phyloP scores from a whole-genome alignment of 1,140 invertebrate genomes.

The Drosophila pseudoobscura region DNA sequence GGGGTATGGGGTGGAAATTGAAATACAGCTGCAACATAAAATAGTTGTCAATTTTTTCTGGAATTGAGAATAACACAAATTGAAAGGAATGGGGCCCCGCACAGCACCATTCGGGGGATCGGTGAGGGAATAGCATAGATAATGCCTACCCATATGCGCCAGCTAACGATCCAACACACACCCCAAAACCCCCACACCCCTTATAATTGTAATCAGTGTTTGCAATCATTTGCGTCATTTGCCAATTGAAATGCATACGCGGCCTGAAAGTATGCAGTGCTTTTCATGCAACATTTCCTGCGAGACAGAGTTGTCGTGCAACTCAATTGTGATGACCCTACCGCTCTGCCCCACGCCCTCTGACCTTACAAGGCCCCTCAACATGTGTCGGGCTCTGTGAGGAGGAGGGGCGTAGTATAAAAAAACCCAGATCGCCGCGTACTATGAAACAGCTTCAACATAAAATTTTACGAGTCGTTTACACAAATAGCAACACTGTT shows the following conservation, averaged over 20 bases:
- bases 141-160: background rate
- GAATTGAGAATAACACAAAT: slow-evolving; percentile 62
- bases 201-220: slow-evolving; percentile 52
- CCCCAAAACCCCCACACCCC: background rate
- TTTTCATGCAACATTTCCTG: slow-evolving; percentile 5
- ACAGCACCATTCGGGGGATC: background rate
- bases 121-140: slow-evolving; percentile 6
- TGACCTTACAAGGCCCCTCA: slow-evolving; percentile 4
- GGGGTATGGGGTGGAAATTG: slow-evolving; percentile 27
- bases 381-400: slow-evolving; percentile 29
- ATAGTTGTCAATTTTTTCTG: slow-evolving; percentile 61
- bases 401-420: slow-evolving; percentile 10
- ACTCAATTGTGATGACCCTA: slow-evolving; percentile 43
- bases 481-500: slow-evolving; percentile 81
- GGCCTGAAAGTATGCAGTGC: slow-evolving; percentile 45
- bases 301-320: slow-evolving; percentile 15
- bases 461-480: slow-evolving; percentile 81
- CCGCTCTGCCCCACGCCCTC: background rate
- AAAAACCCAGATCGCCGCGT: slow-evolving; percentile 14
- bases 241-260: slow-evolving; percentile 16
- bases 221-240: slow-evolving; percentile 36
- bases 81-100: slow-evolving; percentile 32
- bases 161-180: no score
- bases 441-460: slow-evolving; percentile 60
- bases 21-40: slow-evolving; percentile 57